These are phyloP conservation scores for Oreochromis niloticus DNA, from an alignment of 2,113 vertebrate genomes.

Conservation along the genomic window DNA sequence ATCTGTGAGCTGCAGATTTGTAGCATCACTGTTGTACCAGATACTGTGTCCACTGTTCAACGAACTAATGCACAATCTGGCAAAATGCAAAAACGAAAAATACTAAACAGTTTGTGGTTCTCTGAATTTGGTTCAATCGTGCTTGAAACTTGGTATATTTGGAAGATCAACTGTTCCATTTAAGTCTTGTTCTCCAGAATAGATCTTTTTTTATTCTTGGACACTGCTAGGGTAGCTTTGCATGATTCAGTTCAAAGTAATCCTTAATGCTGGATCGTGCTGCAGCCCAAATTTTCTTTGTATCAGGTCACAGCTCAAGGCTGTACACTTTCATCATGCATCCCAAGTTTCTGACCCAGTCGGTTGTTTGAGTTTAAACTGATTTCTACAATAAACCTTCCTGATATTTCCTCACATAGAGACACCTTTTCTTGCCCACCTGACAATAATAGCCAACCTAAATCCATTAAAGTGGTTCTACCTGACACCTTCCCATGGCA, in stretches of 20 bases:
- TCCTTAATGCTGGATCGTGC: background rate
- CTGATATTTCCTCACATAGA: background rate
- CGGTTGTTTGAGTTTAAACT: background rate
- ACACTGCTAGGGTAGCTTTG: background rate
- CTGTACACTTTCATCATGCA: rapidly evolving
- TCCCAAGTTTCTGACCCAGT: background rate
- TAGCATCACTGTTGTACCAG: background rate
- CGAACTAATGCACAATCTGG: rapidly evolving
- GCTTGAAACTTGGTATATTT: background rate
- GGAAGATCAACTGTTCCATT: background rate
- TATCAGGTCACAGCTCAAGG: background rate
- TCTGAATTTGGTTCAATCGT: background rate
- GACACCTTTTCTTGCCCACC: background rate
- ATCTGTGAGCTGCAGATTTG: background rate
- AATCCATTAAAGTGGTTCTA: background rate
- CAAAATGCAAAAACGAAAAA: background rate
- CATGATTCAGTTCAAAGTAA: background rate
- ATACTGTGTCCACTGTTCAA: background rate
- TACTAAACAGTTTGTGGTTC: background rate
- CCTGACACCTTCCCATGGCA: background rate
- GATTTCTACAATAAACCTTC: background rate
- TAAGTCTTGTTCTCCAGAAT: background rate
- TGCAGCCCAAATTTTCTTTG: background rate
- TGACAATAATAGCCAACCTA: background rate
- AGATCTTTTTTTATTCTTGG: background rate